phyloP scores from a whole-genome alignment of 2,888 invertebrate species.

The Chydorus sphaericus region DNA sequence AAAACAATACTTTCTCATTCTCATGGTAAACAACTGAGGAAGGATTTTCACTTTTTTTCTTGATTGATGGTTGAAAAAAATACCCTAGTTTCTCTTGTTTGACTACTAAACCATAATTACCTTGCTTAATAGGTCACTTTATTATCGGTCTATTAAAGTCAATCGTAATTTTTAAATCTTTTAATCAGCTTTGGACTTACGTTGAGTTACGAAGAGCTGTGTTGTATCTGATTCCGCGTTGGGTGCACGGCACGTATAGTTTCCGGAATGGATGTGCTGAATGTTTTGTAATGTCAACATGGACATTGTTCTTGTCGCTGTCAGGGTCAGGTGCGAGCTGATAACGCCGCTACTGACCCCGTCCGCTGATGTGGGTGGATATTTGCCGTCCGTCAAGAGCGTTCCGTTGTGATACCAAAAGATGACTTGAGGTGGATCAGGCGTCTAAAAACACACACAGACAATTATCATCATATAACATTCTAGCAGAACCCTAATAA shows the following conservation, averaged over 20 bases:
- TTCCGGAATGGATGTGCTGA: constrained; percentile 26
- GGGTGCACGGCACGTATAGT: constrained; percentile 26
- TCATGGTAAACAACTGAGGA: no score
- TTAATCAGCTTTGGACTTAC: constrained; percentile 19
- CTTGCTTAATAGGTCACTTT: no score
- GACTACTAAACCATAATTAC: no score
- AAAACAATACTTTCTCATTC: no score
- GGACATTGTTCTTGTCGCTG: constrained; percentile 12
- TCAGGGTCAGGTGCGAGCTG: constrained; percentile 11
- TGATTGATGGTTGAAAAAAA: no score
- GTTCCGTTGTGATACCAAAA: constrained; percentile 34
- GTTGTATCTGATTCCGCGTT: constrained; percentile 28
- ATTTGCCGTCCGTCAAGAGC: constrained; percentile 12
- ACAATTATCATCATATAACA: background rate
- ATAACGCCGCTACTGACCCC: constrained; percentile 2
- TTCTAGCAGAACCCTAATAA: no score
- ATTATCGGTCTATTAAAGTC: no score
- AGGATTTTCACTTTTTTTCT: no score
- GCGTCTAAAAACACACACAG: constrained; percentile 25
- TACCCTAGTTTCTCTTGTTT: no score
- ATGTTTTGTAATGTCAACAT: constrained; percentile 29
- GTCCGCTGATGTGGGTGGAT: constrained; percentile 4
- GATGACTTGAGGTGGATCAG: constrained; percentile 32
- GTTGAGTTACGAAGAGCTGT: constrained; percentile 29
- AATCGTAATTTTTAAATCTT: no score